phyloP scores from a whole-genome alignment of 2,888 invertebrate species.

The Ceramica pisi region DNA sequence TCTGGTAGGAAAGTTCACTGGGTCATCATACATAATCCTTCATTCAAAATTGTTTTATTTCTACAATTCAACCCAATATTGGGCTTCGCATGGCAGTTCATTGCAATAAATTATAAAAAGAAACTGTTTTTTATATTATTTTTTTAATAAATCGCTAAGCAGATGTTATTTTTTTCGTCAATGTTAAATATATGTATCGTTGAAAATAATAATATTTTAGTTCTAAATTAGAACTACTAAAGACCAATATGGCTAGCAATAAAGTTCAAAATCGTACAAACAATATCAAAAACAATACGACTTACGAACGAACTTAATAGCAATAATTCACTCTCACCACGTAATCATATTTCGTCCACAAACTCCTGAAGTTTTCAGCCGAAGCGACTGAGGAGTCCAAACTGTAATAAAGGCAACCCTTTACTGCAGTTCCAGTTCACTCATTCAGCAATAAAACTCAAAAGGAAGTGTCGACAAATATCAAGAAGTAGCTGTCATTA shows the following conservation, averaged over 20 bases:
- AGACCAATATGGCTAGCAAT: not conserved
- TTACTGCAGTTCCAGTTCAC: conserved; percentile 67
- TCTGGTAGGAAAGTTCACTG: no score
- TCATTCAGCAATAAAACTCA: conserved; percentile 67
- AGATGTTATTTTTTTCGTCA: no score
- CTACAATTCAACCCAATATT: no score
- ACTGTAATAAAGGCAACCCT: conserved; percentile 65
- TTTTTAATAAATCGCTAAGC: no score
- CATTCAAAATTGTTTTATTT: no score
- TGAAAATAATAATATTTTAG: no score
- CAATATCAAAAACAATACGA: conserved; percentile 7
- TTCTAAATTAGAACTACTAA: not conserved
- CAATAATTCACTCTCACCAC: conserved; percentile 40
- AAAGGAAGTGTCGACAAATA: conserved; percentile 67
- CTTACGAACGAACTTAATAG: conserved; percentile 6
- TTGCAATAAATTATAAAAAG: no score
- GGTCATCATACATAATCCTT: no score
- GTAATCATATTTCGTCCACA: conserved; percentile 50
- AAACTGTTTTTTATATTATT: no score
- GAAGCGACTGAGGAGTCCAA: conserved; percentile 37
- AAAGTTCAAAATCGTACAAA: conserved; percentile 3
- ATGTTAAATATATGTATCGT: no score
- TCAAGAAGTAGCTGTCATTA: conserved; percentile 50
- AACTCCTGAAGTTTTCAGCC: conserved; percentile 56
- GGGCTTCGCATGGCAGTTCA: no score